phyloP scores from a whole-genome alignment of 2,797 vertebrate species.

The Alauda arvensis region DNA sequence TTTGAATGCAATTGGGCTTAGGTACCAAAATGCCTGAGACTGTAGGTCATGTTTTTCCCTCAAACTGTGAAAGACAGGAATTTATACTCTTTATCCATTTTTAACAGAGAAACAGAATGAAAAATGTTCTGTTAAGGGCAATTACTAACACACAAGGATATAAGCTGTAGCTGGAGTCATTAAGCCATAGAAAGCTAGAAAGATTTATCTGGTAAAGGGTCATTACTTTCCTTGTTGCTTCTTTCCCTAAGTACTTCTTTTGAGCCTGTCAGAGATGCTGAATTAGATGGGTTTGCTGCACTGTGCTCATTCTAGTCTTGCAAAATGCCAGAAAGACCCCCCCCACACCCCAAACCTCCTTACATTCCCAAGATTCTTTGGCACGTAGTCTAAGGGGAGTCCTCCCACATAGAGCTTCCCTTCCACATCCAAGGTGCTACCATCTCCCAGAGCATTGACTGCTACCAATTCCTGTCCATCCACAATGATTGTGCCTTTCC shows the following conservation, averaged over 20 bases:
- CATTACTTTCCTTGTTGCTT: background rate
- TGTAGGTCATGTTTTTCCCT: background rate
- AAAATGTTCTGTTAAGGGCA: background rate
- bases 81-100: background rate
- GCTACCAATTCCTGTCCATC: slow-evolving; percentile 68
- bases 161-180: background rate
- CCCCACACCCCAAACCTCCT: background rate
- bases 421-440: slow-evolving; percentile 84
- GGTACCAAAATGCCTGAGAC: background rate
- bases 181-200: background rate
- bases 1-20: background rate
- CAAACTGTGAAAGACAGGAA: background rate
- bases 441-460: slow-evolving; percentile 76
- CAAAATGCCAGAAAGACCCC: background rate
- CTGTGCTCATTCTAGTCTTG: background rate
- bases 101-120: background rate
- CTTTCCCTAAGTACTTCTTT: background rate
- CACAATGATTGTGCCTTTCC: slow-evolving; percentile 74
- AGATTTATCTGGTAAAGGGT: background rate
- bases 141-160: background rate
- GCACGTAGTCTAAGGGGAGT: slow-evolving; percentile 73
- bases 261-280: background rate
- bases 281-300: background rate
- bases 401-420: slow-evolving; percentile 86
- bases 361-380: slow-evolving; percentile 86